Percentiles rank a stretch among this genome's conserved stretches.
Evolutionary conservation across 2,113 vertebrate species (phyloP).

Genomic region (Strix uralensis): DNA sequence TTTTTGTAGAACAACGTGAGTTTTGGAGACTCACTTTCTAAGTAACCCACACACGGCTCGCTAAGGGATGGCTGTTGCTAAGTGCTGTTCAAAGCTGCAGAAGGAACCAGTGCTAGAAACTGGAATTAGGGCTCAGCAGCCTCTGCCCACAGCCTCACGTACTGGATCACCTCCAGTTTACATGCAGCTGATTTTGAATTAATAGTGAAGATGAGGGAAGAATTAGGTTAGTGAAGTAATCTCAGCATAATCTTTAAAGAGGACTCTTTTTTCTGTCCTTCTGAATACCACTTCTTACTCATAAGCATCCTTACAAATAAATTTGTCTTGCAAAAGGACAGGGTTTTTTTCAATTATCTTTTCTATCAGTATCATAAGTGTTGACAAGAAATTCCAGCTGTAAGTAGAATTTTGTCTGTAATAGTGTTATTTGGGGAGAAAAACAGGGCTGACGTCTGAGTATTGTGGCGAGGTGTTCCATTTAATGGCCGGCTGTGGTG

Average conservation of each 20-base stretch:
- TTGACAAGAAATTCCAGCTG: not conserved
- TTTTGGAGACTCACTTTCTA: not conserved
- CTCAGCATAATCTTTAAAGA: not conserved
- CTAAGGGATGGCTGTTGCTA: not conserved
- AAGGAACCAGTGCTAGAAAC: not conserved
- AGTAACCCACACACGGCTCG: not conserved
- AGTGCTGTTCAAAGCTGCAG: not conserved
- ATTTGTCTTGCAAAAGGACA: not conserved
- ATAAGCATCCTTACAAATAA: not conserved
- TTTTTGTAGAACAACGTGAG: not conserved
- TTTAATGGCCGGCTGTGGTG: not conserved
- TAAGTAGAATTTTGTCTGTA: not conserved
- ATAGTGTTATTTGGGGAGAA: fast-evolving
- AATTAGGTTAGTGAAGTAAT: not conserved
- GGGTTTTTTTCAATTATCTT: not conserved
- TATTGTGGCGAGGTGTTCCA: not conserved
- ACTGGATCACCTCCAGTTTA: not conserved
- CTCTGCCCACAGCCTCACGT: not conserved
- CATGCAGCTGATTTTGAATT: not conserved
- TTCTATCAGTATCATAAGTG: not conserved
- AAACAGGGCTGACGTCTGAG: not conserved
- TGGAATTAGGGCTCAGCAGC: not conserved
- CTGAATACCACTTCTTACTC: not conserved
- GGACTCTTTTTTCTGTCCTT: not conserved
- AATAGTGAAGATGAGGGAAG: not conserved